Evolutionary conservation across 2,888 invertebrate genomes (phyloP).

Genomic region (Macropis europaea): DNA sequence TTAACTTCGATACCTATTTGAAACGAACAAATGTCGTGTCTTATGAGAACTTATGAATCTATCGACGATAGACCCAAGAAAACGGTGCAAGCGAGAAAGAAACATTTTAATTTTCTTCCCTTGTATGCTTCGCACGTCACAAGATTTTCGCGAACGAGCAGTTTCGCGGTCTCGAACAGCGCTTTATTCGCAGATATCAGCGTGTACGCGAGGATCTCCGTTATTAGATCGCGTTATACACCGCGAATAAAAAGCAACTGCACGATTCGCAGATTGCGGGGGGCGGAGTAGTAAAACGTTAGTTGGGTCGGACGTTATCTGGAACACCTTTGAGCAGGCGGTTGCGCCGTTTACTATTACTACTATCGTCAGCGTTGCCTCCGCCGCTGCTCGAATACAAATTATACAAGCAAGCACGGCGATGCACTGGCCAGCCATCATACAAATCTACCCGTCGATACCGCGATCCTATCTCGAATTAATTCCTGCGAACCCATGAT

Average conservation of each 20-base stretch:
- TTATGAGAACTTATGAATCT: too few species aligned
- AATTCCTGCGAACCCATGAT: conserved; percentile 52
- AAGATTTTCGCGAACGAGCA: too few species aligned
- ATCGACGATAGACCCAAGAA: too few species aligned
- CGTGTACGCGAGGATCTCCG: not conserved
- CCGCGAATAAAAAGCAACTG: conserved; percentile 19
- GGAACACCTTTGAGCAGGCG: conserved; percentile 30
- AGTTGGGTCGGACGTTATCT: conserved; percentile 36
- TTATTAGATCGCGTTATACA: conserved; percentile 5
- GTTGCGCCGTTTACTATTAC: conserved; percentile 30
- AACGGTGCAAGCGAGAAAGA: too few species aligned
- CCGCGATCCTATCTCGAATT: conserved; percentile 59
- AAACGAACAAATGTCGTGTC: too few species aligned
- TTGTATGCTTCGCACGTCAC: too few species aligned
- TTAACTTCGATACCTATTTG: too few species aligned
- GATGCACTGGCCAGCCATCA: conserved; percentile 41
- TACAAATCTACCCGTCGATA: conserved; percentile 63
- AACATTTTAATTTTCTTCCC: too few species aligned
- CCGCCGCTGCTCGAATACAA: conserved; percentile 42
- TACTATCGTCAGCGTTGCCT: conserved; percentile 28
- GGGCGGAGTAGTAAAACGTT: conserved; percentile 40
- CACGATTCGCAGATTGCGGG: conserved; percentile 24
- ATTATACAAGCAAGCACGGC: conserved; percentile 40
- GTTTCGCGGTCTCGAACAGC: too few species aligned
- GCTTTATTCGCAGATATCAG: not conserved